Evolutionary conservation across 2,113 vertebrate species (phyloP), one percentile per base, ranked within the genome.

Genomic region (Crotalus tigris): DNA sequence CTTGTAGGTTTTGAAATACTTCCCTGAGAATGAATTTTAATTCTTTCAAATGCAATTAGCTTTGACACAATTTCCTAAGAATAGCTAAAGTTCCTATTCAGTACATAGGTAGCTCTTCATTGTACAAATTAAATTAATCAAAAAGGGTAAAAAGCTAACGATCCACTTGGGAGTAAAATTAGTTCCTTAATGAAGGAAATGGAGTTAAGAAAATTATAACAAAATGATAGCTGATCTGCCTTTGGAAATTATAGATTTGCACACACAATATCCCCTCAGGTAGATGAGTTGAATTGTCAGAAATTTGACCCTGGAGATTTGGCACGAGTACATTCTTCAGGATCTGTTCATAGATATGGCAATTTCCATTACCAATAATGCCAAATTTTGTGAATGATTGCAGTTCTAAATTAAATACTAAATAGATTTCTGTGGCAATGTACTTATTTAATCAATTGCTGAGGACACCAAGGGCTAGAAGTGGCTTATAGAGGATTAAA

Each of bases 181-280:
- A 97, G 92, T 95, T 97, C 96, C 96, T 97, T 97, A 97, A 97
- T 97, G 97, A 97, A 97, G 97, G 96, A 96, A 97, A 96, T 51
- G 93, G 95, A 97, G 95, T 97, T 96, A 96, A 94, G 96, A 97
- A 90, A 97, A 97, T 97, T 96, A 96, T 97, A 96, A 96, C 97
- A 97, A 96, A 97, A 96, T 97, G 95, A 96, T 88, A 94, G 96
- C 92, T 96, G 93, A 97, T 96, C 90, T 95, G 96, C 96, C 95
- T 96, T 97, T 97, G 96, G 96, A 97, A 97, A 98, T 97, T 95
- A 96, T 95, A 97, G 95, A 97, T 97, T 96, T 97, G 95, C 96
- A 96, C 97, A 92, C 51, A 92, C 57, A 58, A 92, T 97, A 97
- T 95, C 92, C 94, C 95, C 95, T 95, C 91, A 95, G 94, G 95